These are phyloP conservation scores for Boleophthalmus pectinirostris DNA, from an alignment of 2,113 vertebrate species.

Conservation along the genomic window DNA sequence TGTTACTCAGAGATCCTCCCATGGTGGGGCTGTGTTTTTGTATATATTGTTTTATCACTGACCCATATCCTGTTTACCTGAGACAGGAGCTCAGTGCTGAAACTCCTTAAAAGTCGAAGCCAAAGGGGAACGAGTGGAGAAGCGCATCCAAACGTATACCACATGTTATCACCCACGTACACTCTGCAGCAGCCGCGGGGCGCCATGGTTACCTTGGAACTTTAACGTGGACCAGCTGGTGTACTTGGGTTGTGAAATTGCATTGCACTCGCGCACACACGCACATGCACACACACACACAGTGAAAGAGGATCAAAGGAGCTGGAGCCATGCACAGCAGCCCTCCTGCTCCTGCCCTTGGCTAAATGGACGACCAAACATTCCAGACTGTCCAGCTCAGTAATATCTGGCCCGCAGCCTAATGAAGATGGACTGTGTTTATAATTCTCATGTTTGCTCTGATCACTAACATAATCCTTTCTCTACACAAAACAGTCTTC, in stretches of 20 bases:
- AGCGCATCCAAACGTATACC: slow-evolving; percentile 83
- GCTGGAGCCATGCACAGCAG: slow-evolving; percentile 76
- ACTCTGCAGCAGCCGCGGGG: slow-evolving; percentile 77
- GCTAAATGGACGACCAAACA: slow-evolving; percentile 81
- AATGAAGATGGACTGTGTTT: slow-evolving; percentile 78
- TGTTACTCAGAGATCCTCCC: slow-evolving; percentile 55
- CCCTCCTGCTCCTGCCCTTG: slow-evolving; percentile 77
- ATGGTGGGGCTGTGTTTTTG: slow-evolving; percentile 60
- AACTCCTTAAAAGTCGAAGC: slow-evolving; percentile 82
- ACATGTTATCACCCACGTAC: slow-evolving; percentile 77
- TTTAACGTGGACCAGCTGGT: slow-evolving; percentile 87
- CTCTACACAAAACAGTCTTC: slow-evolving; percentile 66
- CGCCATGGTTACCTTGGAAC: slow-evolving; percentile 85
- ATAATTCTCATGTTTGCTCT: slow-evolving; percentile 76
- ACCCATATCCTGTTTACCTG: slow-evolving; percentile 85
- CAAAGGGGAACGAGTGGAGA: slow-evolving; percentile 69
- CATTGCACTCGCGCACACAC: slow-evolving; percentile 67
- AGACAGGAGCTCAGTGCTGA: slow-evolving; percentile 75
- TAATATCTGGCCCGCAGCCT: slow-evolving; percentile 75
- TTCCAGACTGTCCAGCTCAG: slow-evolving; percentile 77
- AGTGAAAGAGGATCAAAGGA: slow-evolving; percentile 79
- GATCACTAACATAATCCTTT: slow-evolving; percentile 75
- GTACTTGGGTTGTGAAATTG: slow-evolving; percentile 85
- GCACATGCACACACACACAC: slow-evolving; percentile 13
- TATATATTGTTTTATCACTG: slow-evolving; percentile 82